Conservation (phyloP, 2,888 invertebrate genomes). For the Trichogramma evanescens region DNA sequence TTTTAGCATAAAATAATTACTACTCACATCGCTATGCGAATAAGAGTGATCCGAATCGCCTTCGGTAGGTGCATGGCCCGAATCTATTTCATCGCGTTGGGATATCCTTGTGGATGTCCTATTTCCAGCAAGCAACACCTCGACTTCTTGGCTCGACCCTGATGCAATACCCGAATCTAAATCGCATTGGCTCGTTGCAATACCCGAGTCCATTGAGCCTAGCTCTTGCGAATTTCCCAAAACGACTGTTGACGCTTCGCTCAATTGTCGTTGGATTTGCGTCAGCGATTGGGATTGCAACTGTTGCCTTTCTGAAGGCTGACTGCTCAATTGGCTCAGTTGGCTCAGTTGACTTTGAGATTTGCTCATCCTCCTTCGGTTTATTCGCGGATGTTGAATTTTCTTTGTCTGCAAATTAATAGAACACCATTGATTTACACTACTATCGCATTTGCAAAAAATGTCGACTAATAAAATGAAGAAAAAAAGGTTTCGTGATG, state of each 20-base stretch:
- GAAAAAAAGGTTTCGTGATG: too few relatives aligned
- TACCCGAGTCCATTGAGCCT: conserved; percentile 41
- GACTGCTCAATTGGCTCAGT: neutral
- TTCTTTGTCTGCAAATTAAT: conserved; percentile 12
- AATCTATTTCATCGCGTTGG: conserved; percentile 12
- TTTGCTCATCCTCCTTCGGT: conserved; percentile 12
- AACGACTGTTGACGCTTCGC: neutral
- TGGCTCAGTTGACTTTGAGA: conserved; percentile 6
- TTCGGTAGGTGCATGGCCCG: conserved; percentile 2
- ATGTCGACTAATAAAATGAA: neutral
- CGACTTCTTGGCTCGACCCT: conserved; percentile 11
- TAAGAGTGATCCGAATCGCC: neutral
- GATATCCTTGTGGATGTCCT: too few relatives aligned
- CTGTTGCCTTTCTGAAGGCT: neutral
- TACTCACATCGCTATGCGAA: conserved; percentile 6
- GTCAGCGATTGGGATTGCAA: neutral
- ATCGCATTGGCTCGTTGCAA: conserved; percentile 38
- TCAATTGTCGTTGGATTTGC: too few relatives aligned
- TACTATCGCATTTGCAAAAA: neutral
- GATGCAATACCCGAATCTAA: neutral
- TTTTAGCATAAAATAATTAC: too few relatives aligned
- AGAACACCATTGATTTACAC: neutral
- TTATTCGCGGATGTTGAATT: conserved; percentile 10
- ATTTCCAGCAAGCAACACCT: neutral
- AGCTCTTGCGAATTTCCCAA: conserved; percentile 16